phyloP scores from a whole-genome alignment of 2,797 vertebrate species.

The Fistularia commersonii region DNA sequence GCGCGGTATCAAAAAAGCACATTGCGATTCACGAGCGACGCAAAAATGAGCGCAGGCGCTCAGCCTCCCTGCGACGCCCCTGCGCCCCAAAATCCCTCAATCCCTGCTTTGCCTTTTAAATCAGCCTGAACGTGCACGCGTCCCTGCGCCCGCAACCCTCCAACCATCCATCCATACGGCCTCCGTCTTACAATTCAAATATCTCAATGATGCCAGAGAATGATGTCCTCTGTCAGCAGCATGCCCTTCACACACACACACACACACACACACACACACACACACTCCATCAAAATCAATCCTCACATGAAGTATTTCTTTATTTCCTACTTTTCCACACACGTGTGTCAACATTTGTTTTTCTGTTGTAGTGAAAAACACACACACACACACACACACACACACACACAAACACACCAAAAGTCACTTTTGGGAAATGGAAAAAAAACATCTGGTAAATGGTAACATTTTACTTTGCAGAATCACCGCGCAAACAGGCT shows the following conservation, averaged over 20 bases:
- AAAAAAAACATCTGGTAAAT: conserved; percentile 74
- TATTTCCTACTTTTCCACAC: conserved; percentile 37
- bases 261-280: too few relatives aligned
- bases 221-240: conserved; percentile 40
- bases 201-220: conserved; percentile 40
- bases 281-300: neutral
- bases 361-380: conserved; percentile 64
- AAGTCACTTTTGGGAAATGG: conserved; percentile 57
- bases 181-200: conserved; percentile 22
- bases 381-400: too few relatives aligned
- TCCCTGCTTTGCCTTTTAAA: conserved; percentile 58
- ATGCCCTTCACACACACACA: too few relatives aligned
- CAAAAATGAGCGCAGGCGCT: conserved; percentile 24
- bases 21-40: conserved; percentile 26
- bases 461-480: conserved; percentile 57
- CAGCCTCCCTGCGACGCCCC: conserved; percentile 16
- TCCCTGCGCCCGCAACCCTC: conserved; percentile 30
- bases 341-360: conserved; percentile 50
- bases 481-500: conserved; percentile 45
- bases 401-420: conserved; percentile 60
- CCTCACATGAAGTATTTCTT: conserved; percentile 12
- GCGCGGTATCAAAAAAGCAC: conserved; percentile 12
- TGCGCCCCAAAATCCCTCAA: conserved; percentile 28
- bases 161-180: conserved; percentile 29
- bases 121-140: conserved; percentile 49